phyloP scores from a whole-genome alignment of 92 coral and sea anemone genomes.

The Phymanthus crucifer region DNA sequence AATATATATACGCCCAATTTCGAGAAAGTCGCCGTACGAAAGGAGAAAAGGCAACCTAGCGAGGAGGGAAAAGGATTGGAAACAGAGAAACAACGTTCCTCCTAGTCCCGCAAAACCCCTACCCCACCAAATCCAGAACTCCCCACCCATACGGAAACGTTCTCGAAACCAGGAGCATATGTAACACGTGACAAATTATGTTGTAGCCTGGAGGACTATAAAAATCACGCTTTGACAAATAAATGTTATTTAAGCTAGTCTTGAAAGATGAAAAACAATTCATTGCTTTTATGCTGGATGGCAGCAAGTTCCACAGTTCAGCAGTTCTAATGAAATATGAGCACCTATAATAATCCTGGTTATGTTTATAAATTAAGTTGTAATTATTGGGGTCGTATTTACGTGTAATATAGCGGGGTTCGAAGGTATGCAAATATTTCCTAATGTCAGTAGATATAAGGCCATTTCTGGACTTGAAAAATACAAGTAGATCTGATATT shows the following conservation, averaged over 20 bases:
- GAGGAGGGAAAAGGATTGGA: too few species aligned
- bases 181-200: too few species aligned
- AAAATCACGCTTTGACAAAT: not conserved
- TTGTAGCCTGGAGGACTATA: not conserved
- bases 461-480: slow-evolving; percentile 29
- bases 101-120: too few species aligned
- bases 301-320: slow-evolving; percentile 31
- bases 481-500: too few species aligned
- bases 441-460: slow-evolving; percentile 24
- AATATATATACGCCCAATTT: too few species aligned
- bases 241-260: slow-evolving; percentile 16
- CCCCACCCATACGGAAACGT: too few species aligned
- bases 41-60: too few species aligned
- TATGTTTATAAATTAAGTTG: slow-evolving; percentile 24
- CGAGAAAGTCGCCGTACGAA: too few species aligned
- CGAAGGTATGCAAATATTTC: slow-evolving; percentile 22
- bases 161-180: too few species aligned
- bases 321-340: slow-evolving; percentile 42
- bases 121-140: too few species aligned
- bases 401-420: slow-evolving; percentile 18
- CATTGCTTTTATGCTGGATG: not conserved
- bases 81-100: too few species aligned
- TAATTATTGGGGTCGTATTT: slow-evolving; percentile 35
- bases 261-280: slow-evolving; percentile 6
- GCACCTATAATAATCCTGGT: slow-evolving; percentile 38